Base-by-base conservation (phyloP, 2,113 vertebrate genomes). In the Misgurnus mizolepis region DNA sequence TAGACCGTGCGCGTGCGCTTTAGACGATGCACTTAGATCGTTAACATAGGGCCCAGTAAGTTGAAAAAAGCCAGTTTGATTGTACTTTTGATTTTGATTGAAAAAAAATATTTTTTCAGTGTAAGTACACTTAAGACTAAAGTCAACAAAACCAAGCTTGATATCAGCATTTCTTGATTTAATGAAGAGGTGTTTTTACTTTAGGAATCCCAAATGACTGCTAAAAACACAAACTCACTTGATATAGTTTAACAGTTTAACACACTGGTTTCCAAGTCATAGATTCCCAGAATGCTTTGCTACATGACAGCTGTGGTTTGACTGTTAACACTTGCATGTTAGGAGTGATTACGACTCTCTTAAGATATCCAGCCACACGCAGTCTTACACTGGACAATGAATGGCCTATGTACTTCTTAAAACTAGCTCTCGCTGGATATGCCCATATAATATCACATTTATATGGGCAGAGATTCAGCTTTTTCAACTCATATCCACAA, bases 351-450 rank as follows among this genome's bases (percentile, higher is more conserved):
- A 90, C 78, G 83, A 89, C 88, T 89, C 88, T 92, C 83, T 88
- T 88, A 88, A 90, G 90, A 90, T 89, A 89, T 85, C 7, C 74
- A 89, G 84, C 86, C 88, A 90, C 89, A 88, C 86, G 78, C 90
- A 86, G 88, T 4, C 76, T 82, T 77, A 85, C 12, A 67, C 74
- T 76, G 82, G 85, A 92, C 90, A 92, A 91, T 90, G 88, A 84
- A 58, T 3, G 78, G 85, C 83, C 83, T 92, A 89, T 92, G 81
- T 76, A 60, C 75, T 5, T 5, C 56, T 45, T 7, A 70, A 84
- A 89, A 86, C 84, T 86, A 84, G 87, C 86, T 85, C 87, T 82
- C 87, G 81, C 85, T 86, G 83, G 85, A 34, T 34, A 34, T 34
- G 27, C 88, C 86, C 86, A 89, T 76, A 82, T 71, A 85, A 75